phyloP scores from a whole-genome alignment of 64 coral and sea anemone genomes.

The Stichodactyla helianthus region DNA sequence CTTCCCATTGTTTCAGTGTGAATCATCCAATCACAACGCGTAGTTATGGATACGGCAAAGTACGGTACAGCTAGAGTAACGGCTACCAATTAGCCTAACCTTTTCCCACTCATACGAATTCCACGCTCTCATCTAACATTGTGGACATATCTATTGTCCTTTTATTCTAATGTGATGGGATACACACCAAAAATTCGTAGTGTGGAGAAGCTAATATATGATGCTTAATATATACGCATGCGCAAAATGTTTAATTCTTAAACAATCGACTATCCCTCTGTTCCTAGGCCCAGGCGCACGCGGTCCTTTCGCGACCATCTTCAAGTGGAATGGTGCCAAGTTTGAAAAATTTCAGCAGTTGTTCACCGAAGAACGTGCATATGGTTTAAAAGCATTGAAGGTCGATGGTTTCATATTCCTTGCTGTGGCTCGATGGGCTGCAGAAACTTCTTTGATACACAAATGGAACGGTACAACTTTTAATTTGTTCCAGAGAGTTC shows the following conservation, averaged over 20 bases:
- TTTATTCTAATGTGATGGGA: no score
- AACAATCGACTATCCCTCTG: background rate
- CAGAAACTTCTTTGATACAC: conserved; percentile 67
- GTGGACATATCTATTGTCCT: no score
- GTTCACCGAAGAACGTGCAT: conserved; percentile 60
- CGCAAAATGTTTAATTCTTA: background rate
- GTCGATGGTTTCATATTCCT: conserved; percentile 50
- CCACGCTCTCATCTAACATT: no score
- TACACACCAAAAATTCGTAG: no score
- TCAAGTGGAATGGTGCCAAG: conserved; percentile 77
- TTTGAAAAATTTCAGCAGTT: conserved; percentile 57
- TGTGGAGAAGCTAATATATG: no score
- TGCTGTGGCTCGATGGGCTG: conserved; percentile 69
- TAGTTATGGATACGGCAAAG: no score
- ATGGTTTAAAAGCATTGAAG: conserved; percentile 57
- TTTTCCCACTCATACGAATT: no score
- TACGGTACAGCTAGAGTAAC: no score
- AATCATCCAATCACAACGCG: no score
- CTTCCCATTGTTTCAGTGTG: no score
- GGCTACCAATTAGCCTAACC: no score
- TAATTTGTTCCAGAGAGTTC: conserved; percentile 71
- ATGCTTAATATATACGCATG: no score
- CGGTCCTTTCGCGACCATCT: conserved; percentile 55
- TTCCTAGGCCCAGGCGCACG: conserved; percentile 62
- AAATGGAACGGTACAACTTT: conserved; percentile 80